phyloP scores from a whole-genome alignment of 2,888 invertebrate genomes.

The Stenoptilia bipunctidactyla region DNA sequence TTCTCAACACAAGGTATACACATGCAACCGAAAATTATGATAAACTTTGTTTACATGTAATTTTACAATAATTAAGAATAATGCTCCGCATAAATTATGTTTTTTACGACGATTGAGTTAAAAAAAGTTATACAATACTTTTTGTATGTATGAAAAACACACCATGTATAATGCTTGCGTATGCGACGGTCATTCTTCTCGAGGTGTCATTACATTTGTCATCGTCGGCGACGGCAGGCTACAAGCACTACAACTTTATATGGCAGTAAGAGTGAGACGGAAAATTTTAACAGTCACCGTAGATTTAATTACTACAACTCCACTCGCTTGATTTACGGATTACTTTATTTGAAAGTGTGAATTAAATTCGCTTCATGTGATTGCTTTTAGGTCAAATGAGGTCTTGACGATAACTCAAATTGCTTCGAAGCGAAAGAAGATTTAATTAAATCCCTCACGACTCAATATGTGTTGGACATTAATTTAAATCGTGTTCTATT shows the following conservation, averaged over 20 bases:
- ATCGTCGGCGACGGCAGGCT: conserved; percentile 7
- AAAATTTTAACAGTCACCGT: conserved; percentile 1
- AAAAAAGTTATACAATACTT: conserved; percentile 21
- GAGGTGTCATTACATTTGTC: conserved; percentile 32
- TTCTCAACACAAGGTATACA: conserved; percentile 4
- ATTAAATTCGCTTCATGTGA: conserved; percentile 37
- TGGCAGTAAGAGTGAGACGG: too few species aligned
- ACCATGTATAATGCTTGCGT: conserved; percentile 20
- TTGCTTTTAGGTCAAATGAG: conserved; percentile 22
- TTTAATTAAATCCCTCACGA: not conserved
- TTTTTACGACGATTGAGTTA: conserved; percentile 11
- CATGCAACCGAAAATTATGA: conserved; percentile 12
- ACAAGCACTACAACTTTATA: too few species aligned
- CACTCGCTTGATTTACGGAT: conserved; percentile 45
- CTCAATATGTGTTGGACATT: not conserved
- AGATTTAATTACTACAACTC: conserved; percentile 51
- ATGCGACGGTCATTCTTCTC: conserved; percentile 32
- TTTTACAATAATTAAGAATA: conserved; percentile 4
- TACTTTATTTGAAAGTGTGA: conserved; percentile 50
- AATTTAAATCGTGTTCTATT: too few species aligned
- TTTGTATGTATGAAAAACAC: conserved; percentile 2
- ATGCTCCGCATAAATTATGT: conserved; percentile 9
- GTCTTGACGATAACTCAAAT: conserved; percentile 17
- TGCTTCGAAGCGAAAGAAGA: not conserved
- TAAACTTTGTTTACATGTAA: conserved; percentile 21